These are phyloP conservation scores for Saimiri boliviensis DNA, from an alignment of 2,113 vertebrate species.

Conservation along the genomic window DNA sequence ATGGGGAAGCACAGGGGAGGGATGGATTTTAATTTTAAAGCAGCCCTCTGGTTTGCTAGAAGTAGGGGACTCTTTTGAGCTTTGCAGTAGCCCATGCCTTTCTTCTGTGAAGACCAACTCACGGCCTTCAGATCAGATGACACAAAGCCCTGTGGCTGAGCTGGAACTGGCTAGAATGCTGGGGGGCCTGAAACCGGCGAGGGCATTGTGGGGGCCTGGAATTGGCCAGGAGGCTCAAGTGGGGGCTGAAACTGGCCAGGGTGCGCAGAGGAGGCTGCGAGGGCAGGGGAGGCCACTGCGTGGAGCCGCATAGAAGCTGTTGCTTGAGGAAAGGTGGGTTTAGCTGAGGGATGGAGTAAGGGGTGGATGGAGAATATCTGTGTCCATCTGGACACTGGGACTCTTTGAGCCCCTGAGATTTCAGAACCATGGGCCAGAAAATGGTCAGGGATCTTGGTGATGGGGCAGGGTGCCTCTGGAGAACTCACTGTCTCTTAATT, in stretches of 20 bases:
- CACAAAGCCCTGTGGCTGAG: neutral
- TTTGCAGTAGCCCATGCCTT: neutral
- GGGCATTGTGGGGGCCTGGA: too few species aligned
- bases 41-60: neutral
- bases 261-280: too few species aligned
- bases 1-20: too few species aligned
- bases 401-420: neutral
- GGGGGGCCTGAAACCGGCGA: too few species aligned
- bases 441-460: neutral
- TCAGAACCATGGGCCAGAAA: neutral
- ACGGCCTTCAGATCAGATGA: neutral
- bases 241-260: too few species aligned
- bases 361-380: rapidly evolving
- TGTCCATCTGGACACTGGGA: neutral
- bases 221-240: too few species aligned
- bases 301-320: neutral
- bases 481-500: neutral
- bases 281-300: neutral
- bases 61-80: neutral
- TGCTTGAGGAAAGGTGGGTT: neutral
- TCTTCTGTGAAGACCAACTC: neutral
- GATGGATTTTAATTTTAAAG: neutral
- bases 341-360: too few species aligned
- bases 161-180: too few species aligned
- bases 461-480: neutral